phyloP scores from a whole-genome alignment of 2,113 vertebrate genomes.

The Phocoena phocoena region DNA sequence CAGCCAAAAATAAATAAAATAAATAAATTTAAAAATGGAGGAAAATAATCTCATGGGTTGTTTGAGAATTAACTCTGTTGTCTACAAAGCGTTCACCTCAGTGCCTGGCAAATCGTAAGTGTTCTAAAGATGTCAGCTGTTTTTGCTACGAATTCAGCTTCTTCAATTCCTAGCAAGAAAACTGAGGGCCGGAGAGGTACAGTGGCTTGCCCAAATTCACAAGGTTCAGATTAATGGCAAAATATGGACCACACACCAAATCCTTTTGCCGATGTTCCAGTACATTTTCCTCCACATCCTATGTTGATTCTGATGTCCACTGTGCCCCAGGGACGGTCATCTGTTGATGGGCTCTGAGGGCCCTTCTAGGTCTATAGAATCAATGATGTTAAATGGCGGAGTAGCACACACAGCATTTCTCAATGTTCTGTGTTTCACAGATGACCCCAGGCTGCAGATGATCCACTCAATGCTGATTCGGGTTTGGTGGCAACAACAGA shows the following conservation, averaged over 20 bases:
- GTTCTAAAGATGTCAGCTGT: neutral
- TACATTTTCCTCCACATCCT: neutral
- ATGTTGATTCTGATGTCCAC: neutral
- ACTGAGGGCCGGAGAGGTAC: neutral
- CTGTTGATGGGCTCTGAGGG: neutral
- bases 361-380: neutral
- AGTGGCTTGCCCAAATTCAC: neutral
- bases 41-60: neutral
- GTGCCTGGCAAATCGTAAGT: neutral
- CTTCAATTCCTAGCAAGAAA: neutral
- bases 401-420: neutral
- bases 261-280: neutral
- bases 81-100: neutral
- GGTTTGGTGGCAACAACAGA: neutral
- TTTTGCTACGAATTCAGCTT: neutral
- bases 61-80: neutral
- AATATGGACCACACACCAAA: neutral
- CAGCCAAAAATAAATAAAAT: too few species aligned
- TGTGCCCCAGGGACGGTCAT: neutral
- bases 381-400: neutral
- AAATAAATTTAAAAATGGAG: neutral
- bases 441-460: neutral
- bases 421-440: neutral
- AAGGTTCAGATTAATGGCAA: neutral
- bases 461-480: neutral